Conservation (phyloP, 1,140 invertebrate species). For the Doryteuthis pealeii region DNA sequence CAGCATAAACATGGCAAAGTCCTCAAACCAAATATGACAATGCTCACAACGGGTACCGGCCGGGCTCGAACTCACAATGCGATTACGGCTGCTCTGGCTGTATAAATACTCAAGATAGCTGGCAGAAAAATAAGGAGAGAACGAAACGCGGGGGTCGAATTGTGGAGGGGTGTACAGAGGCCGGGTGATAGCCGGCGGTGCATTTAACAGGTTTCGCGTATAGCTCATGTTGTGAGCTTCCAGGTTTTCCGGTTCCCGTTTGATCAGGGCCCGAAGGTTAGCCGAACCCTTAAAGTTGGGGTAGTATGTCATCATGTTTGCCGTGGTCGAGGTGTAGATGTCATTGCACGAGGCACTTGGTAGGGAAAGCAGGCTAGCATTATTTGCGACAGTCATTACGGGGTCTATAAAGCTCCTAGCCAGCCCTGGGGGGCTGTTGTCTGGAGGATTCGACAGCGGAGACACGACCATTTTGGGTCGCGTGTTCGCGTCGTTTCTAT, state of each 20-base stretch:
- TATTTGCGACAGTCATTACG: neutral
- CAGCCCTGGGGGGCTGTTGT: neutral
- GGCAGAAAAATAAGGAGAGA: neutral
- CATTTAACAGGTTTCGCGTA: neutral
- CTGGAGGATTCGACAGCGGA: neutral
- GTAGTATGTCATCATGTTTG: neutral
- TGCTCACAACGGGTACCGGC: conserved; percentile 33
- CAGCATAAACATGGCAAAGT: conserved; percentile 46
- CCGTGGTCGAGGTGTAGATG: neutral
- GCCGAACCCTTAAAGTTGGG: neutral
- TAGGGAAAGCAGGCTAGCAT: neutral
- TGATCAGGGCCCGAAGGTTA: neutral
- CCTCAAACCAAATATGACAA: conserved; percentile 50
- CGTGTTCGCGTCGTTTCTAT: neutral
- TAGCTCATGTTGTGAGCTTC: neutral
- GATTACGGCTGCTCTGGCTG: neutral
- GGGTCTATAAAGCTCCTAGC: neutral
- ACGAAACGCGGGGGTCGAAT: neutral
- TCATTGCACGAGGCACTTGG: neutral
- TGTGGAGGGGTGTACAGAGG: neutral
- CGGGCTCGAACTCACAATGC: neutral
- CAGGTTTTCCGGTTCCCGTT: neutral
- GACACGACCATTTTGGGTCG: neutral
- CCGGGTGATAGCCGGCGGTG: neutral
- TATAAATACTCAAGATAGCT: neutral